Percentiles rank a stretch among this genome's conserved stretches.
Evolutionary conservation across 2,888 invertebrate genomes (phyloP).

Genomic region (Cataglyphis livida): DNA sequence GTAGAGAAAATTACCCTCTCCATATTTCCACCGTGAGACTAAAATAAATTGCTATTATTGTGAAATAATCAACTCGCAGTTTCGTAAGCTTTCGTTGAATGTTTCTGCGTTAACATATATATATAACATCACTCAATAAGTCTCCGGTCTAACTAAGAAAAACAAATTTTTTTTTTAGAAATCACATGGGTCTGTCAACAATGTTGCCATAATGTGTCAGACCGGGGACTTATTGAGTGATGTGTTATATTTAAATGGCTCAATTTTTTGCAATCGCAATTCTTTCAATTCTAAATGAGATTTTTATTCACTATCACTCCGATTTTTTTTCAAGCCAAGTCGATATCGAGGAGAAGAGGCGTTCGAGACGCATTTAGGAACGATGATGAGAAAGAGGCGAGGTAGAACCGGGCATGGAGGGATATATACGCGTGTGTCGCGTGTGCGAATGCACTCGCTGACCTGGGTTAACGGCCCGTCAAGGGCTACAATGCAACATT

Average conservation of each 20-base stretch:
- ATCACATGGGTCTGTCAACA: too few relatives aligned
- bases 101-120: background rate
- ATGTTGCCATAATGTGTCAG: too few relatives aligned
- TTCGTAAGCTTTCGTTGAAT: background rate
- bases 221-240: too few relatives aligned
- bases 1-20: background rate
- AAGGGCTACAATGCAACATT: conserved; percentile 79
- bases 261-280: background rate
- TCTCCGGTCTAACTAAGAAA: too few relatives aligned
- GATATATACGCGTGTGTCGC: conserved; percentile 57
- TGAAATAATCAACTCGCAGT: conserved; percentile 1
- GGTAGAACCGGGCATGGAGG: conserved; percentile 22
- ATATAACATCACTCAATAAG: too few relatives aligned
- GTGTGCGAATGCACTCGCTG: conserved; percentile 77
- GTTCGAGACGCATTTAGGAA: background rate
- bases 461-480: conserved; percentile 82
- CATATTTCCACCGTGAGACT: background rate
- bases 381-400: conserved; percentile 37
- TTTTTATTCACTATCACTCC: background rate
- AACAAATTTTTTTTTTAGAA: too few relatives aligned
- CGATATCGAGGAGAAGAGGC: conserved; percentile 14
- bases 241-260: background rate
- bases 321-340: background rate
- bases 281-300: background rate
- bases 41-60: background rate